Percentiles rank a stretch among this genome's conserved stretches.
Conservation (phyloP, 2,113 vertebrate genomes). For the Cyphomyrus plagiostoma region DNA sequence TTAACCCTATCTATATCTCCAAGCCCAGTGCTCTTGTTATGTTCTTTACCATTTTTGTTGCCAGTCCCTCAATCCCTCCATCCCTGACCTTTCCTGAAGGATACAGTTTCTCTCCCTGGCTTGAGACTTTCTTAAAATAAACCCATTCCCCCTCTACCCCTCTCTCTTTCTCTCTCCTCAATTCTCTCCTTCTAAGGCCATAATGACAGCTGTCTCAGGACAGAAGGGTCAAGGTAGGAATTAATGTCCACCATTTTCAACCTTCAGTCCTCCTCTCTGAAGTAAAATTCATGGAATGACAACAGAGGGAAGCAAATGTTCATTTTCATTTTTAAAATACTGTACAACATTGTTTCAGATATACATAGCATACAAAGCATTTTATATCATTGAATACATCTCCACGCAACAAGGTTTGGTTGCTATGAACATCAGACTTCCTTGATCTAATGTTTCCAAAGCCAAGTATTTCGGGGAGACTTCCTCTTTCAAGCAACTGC, state of each 20-base stretch:
- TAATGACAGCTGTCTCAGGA: slow-evolving; percentile 61
- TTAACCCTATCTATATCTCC: slow-evolving; percentile 36
- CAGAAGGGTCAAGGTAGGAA: slow-evolving; percentile 45
- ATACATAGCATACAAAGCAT: not conserved
- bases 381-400: not conserved
- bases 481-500: slow-evolving; percentile 12
- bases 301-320: slow-evolving; percentile 8
- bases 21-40: slow-evolving; percentile 28
- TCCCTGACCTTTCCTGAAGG: slow-evolving; percentile 63
- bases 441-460: not conserved
- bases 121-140: slow-evolving; percentile 68
- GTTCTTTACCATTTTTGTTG: slow-evolving; percentile 42
- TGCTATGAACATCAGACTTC: not conserved
- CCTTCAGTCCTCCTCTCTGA: slow-evolving; percentile 27
- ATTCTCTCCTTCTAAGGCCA: slow-evolving; percentile 72
- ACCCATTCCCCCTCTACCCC: slow-evolving; percentile 36
- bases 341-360: not conserved
- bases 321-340: not conserved
- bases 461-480: not conserved
- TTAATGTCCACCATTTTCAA: slow-evolving; percentile 48
- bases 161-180: slow-evolving; percentile 40
- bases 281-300: slow-evolving; percentile 32
- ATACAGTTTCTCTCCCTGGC: slow-evolving; percentile 60
- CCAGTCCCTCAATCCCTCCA: slow-evolving; percentile 52
- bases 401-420: not conserved